phyloP scores from a whole-genome alignment of 2,888 invertebrate species.

The Trypoxylon attenuatum region DNA sequence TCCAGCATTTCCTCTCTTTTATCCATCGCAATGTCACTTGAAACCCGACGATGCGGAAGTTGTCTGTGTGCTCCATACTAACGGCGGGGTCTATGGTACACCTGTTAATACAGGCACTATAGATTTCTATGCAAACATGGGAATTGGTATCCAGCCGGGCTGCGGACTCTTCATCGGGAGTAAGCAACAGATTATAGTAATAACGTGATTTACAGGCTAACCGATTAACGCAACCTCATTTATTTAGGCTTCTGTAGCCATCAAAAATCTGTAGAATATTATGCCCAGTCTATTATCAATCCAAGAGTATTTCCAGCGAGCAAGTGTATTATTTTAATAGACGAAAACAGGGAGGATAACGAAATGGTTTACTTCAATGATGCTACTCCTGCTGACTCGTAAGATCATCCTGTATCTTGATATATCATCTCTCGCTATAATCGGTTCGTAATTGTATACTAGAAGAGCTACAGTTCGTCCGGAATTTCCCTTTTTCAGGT shows the following conservation, averaged over 20 bases:
- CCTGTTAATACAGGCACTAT: slow-evolving; percentile 50
- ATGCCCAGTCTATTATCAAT: slow-evolving; percentile 32
- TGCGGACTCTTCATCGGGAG: slow-evolving; percentile 49
- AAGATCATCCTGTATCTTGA: slow-evolving; percentile 20
- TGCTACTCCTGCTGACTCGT: slow-evolving; percentile 45
- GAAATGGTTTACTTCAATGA: slow-evolving; percentile 51
- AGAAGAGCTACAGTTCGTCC: too few species aligned
- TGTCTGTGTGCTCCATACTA: slow-evolving; percentile 64
- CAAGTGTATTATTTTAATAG: slow-evolving; percentile 23
- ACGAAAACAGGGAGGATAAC: not conserved
- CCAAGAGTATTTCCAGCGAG: slow-evolving; percentile 41
- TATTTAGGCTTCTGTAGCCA: too few species aligned
- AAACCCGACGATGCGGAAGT: slow-evolving; percentile 43
- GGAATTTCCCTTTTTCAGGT: slow-evolving; percentile 9
- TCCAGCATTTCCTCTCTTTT: slow-evolving; percentile 62
- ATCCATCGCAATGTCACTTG: slow-evolving; percentile 54
- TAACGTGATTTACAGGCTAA: too few species aligned
- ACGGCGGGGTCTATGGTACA: slow-evolving; percentile 59
- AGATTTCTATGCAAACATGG: slow-evolving; percentile 63
- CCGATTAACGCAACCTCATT: not conserved
- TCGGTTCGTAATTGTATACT: slow-evolving; percentile 45
- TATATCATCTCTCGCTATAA: slow-evolving; percentile 22
- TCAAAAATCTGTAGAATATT: slow-evolving; percentile 24
- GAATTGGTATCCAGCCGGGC: slow-evolving; percentile 61
- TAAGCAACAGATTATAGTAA: slow-evolving; percentile 25